Evolutionary conservation across 2,797 vertebrate genomes (phyloP), one percentile per base, ranked within the genome.

Genomic region (Chromobotia macracanthus): DNA sequence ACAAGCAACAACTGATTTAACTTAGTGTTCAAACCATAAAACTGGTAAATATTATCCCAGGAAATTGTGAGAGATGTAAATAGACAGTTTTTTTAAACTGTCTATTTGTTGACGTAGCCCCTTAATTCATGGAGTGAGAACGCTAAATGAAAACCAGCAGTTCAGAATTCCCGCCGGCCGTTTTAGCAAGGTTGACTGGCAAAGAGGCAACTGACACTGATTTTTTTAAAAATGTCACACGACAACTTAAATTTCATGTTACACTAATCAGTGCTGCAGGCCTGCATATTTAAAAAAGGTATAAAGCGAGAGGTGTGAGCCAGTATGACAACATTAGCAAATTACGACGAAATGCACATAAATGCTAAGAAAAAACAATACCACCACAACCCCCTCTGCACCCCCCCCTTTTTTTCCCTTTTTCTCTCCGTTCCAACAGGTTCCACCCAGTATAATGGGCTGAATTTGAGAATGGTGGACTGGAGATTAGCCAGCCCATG

Each of bases 401-500:
- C 28, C 25, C 48, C 67, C 15, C 48, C 60, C 68, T 35, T 15
- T 28, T 2, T 58, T 7, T 51, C 55, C 21, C 35, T 46, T 63
- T 69, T 67, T 79, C 75, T 48, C 56, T 61, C 76, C 16, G 12
- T 63, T 79, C 58, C 77, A 71, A 44, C 77, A 79, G 35, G 77
- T 53, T 93, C 95, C 93, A 91, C 95, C 95, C 96, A 95, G 95
- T 87, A 92, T 94, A 93, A 89, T 88, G 93, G 91, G 91, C 89
- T 90, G 89, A 90, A 73, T 81, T 69, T 76, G 75, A 75, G 72
- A 70, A 94, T 94, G 92, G 88, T 91, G 92, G 87, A 87, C 93
- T 95, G 95, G 95, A 96, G 89, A 86, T 86, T 84, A 92, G 94
- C 95, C 96, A 95, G 92, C 91, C 93, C 93, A 94, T 85, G 72